Evolutionary conservation across 2,888 invertebrate species (phyloP), one percentile per base, ranked within the genome.

Genomic region (Prosapia bicincta): DNA sequence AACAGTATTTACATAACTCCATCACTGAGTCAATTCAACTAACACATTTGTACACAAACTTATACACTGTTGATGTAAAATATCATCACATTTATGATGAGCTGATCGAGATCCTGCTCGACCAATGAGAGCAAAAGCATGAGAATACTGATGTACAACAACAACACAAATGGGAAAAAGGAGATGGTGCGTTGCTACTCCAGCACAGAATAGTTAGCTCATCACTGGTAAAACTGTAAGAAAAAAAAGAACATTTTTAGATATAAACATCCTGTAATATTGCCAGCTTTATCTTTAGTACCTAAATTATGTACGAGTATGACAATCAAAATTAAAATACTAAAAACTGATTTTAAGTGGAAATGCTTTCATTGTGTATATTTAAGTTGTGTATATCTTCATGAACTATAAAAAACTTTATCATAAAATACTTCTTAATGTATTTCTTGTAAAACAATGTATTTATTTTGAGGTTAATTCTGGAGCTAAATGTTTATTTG

Each of bases 191-290:
- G 54, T 54, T 54, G 54, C 54, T 54, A 54, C 54, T 54, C 54
- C 54, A 54, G 54, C 54, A 20, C 54, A 54, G 54, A 54, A 54
- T 54, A 54, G 20, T 38, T 38, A 54, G 20, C 54, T 54, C 54
- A 20, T 54, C 70, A 38, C 70, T 30, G 28, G 70, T 70, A 38
- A 38, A 70, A 38, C 70, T 70, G n/a, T n/a, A 38, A 25, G 20
- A 24, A 69, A 30, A 69, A 30, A 69, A 20, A 70, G 10, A 70
- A 70, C 3, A 28, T n/a, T n/a, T n/a, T n/a, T n/a, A n/a, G n/a
- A n/a, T n/a, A n/a, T n/a, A n/a, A n/a, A n/a, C n/a, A n/a, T n/a
- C n/a, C n/a, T n/a, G n/a, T n/a, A n/a, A n/a, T n/a, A n/a, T n/a
- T n/a, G n/a, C n/a, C n/a, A n/a, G n/a, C n/a, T n/a, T n/a, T n/a